These are phyloP conservation scores for Tupaia tana DNA, from an alignment of 2,113 vertebrate genomes.

Conservation along the genomic window DNA sequence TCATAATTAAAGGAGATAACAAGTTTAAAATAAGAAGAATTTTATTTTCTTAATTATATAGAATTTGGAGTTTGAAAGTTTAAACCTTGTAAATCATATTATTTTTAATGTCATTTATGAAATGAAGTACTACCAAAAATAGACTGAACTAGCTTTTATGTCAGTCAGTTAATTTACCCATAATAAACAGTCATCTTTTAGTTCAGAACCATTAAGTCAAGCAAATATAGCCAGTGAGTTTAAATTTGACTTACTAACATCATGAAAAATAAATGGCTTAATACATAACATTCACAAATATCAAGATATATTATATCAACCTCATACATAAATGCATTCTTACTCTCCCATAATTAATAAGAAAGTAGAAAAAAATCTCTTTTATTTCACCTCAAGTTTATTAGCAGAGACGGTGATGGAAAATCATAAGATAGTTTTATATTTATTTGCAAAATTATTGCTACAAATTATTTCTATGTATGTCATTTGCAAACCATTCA, in stretches of 20 bases:
- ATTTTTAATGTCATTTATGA: constrained; percentile 58
- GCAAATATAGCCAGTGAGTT: constrained; percentile 42
- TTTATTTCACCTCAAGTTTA: constrained; percentile 55
- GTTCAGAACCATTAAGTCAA: constrained; percentile 72
- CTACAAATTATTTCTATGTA: constrained; percentile 37
- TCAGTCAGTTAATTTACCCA: constrained; percentile 43
- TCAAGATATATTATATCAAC: constrained; percentile 43
- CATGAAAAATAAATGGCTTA: constrained; percentile 60
- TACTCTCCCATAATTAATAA: constrained; percentile 35
- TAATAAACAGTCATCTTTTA: constrained; percentile 61
- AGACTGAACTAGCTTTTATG: background rate
- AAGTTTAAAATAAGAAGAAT: constrained; percentile 52
- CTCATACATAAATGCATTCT: constrained; percentile 24
- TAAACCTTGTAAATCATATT: constrained; percentile 45
- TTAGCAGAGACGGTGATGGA: constrained; percentile 26
- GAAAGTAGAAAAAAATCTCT: constrained; percentile 12
- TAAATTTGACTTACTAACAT: constrained; percentile 52
- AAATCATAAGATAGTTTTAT: constrained; percentile 23
- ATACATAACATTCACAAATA: constrained; percentile 49
- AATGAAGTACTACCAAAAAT: constrained; percentile 10
- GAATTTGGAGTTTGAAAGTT: constrained; percentile 34
- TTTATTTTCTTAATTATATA: constrained; percentile 43
- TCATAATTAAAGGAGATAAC: background rate
- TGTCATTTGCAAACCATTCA: background rate
- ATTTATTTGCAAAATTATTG: constrained; percentile 55